Conservation (phyloP, 2,113 vertebrate species). For the Maccullochella peelii region DNA sequence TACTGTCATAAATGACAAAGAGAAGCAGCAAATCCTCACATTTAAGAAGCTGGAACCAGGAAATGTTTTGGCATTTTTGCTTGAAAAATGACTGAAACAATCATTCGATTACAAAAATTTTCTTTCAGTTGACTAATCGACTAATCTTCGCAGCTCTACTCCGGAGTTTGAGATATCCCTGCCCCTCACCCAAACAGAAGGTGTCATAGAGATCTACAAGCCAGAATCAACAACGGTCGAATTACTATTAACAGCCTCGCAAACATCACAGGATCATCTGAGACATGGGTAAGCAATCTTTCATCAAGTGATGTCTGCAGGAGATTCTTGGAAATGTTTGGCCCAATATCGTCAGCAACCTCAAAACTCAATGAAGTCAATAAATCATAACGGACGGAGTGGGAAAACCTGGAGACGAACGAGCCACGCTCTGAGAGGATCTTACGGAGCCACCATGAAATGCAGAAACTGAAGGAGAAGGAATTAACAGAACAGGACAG, state of each 20-base stretch:
- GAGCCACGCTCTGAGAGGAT: neutral
- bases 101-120: too few species aligned
- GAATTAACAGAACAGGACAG: slow-evolving; percentile 12
- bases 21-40: too few species aligned
- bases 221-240: neutral
- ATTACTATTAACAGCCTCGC: neutral
- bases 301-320: neutral
- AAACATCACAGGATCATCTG: neutral
- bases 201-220: neutral
- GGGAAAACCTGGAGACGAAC: neutral
- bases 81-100: too few species aligned
- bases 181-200: neutral
- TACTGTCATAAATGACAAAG: too few species aligned
- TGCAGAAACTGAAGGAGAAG: neutral
- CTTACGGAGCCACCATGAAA: neutral
- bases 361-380: neutral
- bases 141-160: too few species aligned
- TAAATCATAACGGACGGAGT: neutral
- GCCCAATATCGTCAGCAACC: neutral
- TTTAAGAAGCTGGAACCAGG: too few species aligned
- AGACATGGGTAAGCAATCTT: neutral
- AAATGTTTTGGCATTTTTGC: too few species aligned
- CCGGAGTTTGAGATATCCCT: neutral
- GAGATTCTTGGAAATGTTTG: neutral
- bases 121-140: too few species aligned